These are phyloP conservation scores for Netelia melanura DNA, from an alignment of 2,888 invertebrate species.

Conservation along the genomic window DNA sequence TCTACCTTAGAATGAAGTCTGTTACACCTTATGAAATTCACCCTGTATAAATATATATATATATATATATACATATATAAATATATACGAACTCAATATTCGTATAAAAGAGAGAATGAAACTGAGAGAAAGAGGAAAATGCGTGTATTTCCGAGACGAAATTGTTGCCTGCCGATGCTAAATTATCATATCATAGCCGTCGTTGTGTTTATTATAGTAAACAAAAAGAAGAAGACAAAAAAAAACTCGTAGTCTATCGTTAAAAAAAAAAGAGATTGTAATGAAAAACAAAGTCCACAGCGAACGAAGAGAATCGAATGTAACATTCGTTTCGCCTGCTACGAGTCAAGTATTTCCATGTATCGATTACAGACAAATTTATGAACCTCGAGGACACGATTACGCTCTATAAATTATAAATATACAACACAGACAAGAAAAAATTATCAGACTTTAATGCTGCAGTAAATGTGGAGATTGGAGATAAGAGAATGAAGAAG, in stretches of 20 bases:
- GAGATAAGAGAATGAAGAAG: conserved; percentile 16
- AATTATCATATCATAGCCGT: conserved; percentile 79
- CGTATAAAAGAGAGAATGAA: conserved; percentile 35
- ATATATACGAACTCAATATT: conserved; percentile 65
- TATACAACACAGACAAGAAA: conserved; percentile 2
- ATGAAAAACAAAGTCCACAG: conserved; percentile 50
- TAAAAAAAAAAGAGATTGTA: conserved; percentile 28
- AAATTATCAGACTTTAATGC: conserved; percentile 18
- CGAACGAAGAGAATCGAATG: conserved; percentile 36
- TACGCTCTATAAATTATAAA: background rate
- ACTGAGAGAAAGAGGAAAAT: conserved; percentile 26
- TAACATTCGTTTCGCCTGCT: conserved; percentile 12
- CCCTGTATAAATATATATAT: background rate
- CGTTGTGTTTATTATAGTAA: conserved; percentile 63
- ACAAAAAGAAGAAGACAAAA: background rate
- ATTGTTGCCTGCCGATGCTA: conserved; percentile 79
- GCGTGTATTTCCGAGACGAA: conserved; percentile 67
- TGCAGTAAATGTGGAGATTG: conserved; percentile 5
- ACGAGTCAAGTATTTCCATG: conserved; percentile 52
- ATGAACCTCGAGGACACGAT: conserved; percentile 36
- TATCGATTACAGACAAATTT: conserved; percentile 43
- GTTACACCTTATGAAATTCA: too few species aligned
- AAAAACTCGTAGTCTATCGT: conserved; percentile 46
- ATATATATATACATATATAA: conserved; percentile 70
- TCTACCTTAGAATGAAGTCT: too few species aligned